Evolutionary conservation across 1,140 invertebrate genomes (phyloP).

Genomic region (Drosophila parvula): DNA sequence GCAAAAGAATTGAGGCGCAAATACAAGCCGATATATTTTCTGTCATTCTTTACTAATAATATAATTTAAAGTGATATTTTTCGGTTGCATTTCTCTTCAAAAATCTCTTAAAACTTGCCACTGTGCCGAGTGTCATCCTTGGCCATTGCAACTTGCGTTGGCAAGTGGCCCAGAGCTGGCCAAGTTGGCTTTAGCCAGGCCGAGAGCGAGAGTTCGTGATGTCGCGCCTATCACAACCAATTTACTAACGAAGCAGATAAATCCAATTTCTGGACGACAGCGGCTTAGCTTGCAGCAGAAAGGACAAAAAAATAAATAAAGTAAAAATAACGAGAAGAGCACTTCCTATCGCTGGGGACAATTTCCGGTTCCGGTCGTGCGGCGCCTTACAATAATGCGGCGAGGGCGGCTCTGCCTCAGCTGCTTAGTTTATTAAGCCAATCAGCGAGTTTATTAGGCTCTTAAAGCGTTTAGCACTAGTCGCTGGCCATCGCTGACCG

Average conservation of each 20-base stretch:
- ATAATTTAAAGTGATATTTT: neutral
- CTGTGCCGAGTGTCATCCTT: slow-evolving; percentile 29
- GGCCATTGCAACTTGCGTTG: slow-evolving; percentile 56
- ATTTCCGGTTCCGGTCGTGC: slow-evolving; percentile 75
- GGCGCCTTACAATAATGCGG: slow-evolving; percentile 45
- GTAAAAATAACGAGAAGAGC: slow-evolving; percentile 27
- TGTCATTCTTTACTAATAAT: neutral
- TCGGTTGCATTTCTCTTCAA: too few relatives aligned
- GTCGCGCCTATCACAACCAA: slow-evolving; percentile 81
- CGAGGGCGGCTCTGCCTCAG: slow-evolving; percentile 3
- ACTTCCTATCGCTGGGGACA: slow-evolving; percentile 58
- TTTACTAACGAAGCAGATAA: slow-evolving; percentile 83
- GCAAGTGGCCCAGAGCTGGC: slow-evolving; percentile 57
- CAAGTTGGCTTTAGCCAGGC: slow-evolving; percentile 31
- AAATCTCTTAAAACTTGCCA: slow-evolving; percentile 7
- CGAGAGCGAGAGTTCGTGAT: slow-evolving; percentile 45
- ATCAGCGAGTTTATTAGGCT: slow-evolving; percentile 63
- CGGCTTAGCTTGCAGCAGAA: slow-evolving; percentile 44
- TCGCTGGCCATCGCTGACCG: neutral
- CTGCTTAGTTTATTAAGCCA: slow-evolving; percentile 67
- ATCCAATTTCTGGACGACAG: slow-evolving; percentile 77
- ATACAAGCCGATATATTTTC: neutral
- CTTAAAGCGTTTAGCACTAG: slow-evolving; percentile 54
- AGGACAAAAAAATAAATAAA: slow-evolving; percentile 36
- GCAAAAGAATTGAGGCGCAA: neutral